phyloP scores from a whole-genome alignment of 2,113 vertebrate genomes.

The Pluvianellus socialis region DNA sequence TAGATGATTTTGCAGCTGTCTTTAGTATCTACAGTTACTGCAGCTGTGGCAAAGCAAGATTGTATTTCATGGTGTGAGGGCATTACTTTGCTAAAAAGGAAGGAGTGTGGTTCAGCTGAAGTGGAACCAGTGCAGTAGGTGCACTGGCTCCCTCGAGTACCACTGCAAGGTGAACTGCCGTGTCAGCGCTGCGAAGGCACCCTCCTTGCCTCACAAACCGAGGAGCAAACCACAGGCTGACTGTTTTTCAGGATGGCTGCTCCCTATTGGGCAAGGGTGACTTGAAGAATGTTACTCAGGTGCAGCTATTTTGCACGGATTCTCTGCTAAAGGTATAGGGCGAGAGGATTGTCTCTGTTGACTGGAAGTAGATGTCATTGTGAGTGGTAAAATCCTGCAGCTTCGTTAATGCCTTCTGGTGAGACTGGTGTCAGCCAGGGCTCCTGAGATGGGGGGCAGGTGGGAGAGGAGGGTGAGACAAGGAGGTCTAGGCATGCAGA shows the following conservation, averaged over 20 bases:
- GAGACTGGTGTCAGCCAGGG: rapidly evolving
- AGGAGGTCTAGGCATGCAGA: not conserved
- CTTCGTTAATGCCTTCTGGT: not conserved
- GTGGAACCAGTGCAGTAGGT: not conserved
- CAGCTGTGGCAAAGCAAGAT: not conserved
- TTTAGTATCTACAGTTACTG: not conserved
- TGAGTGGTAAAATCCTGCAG: not conserved
- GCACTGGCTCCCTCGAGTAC: not conserved
- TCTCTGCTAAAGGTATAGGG: not conserved
- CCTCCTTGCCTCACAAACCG: not conserved
- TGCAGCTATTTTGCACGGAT: not conserved
- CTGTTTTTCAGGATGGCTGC: not conserved
- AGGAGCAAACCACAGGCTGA: rapidly evolving
- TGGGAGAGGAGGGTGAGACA: not conserved
- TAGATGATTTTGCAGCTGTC: not conserved
- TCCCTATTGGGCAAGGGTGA: not conserved
- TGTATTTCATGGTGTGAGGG: not conserved
- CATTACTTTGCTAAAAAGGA: not conserved
- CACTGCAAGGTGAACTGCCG: not conserved
- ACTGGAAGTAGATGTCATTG: not conserved
- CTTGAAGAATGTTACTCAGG: not conserved
- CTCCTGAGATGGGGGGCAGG: not conserved
- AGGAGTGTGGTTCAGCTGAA: not conserved
- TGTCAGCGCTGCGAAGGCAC: not conserved
- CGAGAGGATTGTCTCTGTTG: not conserved